These are phyloP conservation scores for Aphidius gifuensis DNA, from an alignment of 1,140 invertebrate species.

Conservation along the genomic window DNA sequence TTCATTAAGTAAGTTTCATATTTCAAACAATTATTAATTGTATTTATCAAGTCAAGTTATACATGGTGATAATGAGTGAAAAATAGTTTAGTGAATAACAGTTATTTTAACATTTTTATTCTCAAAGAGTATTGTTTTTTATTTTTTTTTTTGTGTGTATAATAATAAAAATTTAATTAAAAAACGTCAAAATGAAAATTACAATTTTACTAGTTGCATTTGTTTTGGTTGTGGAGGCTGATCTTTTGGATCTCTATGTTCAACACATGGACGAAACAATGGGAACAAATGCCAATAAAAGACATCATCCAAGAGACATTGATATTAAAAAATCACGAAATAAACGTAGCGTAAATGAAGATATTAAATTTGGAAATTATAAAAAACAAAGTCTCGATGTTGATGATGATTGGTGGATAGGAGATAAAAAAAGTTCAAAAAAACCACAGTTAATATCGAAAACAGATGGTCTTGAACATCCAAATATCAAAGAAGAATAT, in stretches of 20 bases:
- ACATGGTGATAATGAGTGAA: slow-evolving; percentile 1
- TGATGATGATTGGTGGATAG: slow-evolving; percentile 37
- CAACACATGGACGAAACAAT: slow-evolving; percentile 53
- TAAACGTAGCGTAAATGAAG: slow-evolving; percentile 33
- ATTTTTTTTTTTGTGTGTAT: not conserved
- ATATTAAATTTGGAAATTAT: slow-evolving; percentile 34
- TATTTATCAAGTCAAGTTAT: not conserved
- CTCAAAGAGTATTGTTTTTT: not conserved
- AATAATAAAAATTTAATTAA: not conserved
- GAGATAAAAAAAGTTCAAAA: slow-evolving; percentile 23
- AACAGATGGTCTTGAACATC: slow-evolving; percentile 39
- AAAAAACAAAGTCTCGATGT: slow-evolving; percentile 44
- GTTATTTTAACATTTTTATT: too few species aligned
- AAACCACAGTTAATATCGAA: slow-evolving; percentile 25
- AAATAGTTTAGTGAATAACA: not conserved
- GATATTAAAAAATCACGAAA: slow-evolving; percentile 20
- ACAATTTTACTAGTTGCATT: slow-evolving; percentile 32
- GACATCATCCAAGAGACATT: slow-evolving; percentile 24
- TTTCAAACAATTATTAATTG: not conserved
- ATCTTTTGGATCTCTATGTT: slow-evolving; percentile 50
- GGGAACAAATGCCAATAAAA: slow-evolving; percentile 37
- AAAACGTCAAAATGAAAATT: slow-evolving; percentile 26
- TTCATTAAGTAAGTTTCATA: not conserved
- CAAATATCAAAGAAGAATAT: slow-evolving; percentile 36
- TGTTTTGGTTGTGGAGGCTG: slow-evolving; percentile 28